phyloP scores from a whole-genome alignment of 1,140 invertebrate genomes.

The Dysdera silvatica region DNA sequence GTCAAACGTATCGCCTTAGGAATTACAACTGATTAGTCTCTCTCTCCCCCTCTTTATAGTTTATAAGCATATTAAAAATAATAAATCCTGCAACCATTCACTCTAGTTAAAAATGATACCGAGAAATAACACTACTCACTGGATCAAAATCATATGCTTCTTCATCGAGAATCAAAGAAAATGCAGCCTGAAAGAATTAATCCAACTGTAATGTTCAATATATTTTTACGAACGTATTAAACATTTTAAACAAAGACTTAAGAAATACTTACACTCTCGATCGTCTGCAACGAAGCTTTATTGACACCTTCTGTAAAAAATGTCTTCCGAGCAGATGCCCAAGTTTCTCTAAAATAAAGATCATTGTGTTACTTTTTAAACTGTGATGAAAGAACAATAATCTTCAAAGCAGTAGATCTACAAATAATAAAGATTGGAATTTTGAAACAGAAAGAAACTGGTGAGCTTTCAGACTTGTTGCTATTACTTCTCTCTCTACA shows the following conservation, averaged over 20 bases:
- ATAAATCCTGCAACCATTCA: no score
- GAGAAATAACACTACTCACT: constrained; percentile 46
- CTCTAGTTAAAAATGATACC: no score
- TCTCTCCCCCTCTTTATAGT: no score
- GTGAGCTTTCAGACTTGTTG: neutral
- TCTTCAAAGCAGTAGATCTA: neutral
- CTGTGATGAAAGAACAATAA: no score
- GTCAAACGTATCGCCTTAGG: no score
- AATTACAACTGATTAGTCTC: no score
- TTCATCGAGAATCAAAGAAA: constrained; percentile 84
- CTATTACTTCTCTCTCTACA: no score
- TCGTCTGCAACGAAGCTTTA: constrained; percentile 72
- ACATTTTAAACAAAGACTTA: neutral
- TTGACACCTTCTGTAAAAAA: constrained; percentile 78
- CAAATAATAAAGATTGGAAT: neutral
- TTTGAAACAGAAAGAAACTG: neutral
- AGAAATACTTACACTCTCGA: constrained; percentile 61
- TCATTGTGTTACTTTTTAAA: no score
- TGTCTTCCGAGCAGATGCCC: constrained; percentile 71
- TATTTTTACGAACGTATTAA: neutral
- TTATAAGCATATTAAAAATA: no score
- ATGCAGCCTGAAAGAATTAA: constrained; percentile 58
- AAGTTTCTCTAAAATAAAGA: constrained; percentile 57
- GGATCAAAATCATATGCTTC: constrained; percentile 72
- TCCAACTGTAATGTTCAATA: neutral